Conservation (phyloP, 2,888 invertebrate genomes). For the Hydriomena furcata region DNA sequence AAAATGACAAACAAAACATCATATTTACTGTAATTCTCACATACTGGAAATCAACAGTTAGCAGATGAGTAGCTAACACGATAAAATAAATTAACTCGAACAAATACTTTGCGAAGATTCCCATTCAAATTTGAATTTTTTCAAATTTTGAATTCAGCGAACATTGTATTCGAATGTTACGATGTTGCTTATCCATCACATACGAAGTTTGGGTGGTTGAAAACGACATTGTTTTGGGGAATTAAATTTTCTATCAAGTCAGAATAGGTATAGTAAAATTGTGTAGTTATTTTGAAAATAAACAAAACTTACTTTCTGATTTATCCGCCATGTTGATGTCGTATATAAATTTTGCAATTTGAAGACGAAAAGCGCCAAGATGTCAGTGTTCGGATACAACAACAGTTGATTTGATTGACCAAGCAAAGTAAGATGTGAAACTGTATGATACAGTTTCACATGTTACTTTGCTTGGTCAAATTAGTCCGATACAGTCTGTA, state of each 20-base stretch:
- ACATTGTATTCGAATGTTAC: conserved; percentile 40
- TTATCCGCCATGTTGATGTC: conserved; percentile 91
- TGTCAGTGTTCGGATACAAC: conserved; percentile 21
- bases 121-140: conserved; percentile 78
- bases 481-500: no score
- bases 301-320: conserved; percentile 89
- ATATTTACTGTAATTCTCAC: not conserved
- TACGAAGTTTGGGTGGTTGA: conserved; percentile 3
- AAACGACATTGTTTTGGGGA: not conserved
- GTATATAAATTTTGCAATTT: conserved; percentile 62
- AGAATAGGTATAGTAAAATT: not conserved
- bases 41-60: not conserved
- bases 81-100: conserved; percentile 40
- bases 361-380: conserved; percentile 73
- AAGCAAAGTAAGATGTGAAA: not conserved
- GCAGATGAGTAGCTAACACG: not conserved
- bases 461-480: no score
- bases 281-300: conserved; percentile 16
- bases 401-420: not conserved
- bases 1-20: not conserved
- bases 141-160: conserved; percentile 80
- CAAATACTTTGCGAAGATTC: conserved; percentile 63
- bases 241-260: not conserved
- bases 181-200: conserved; percentile 12
- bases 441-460: no score